These are phyloP conservation scores for Diaprepes abbreviatus DNA, from an alignment of 2,888 invertebrate species.

Conservation along the genomic window DNA sequence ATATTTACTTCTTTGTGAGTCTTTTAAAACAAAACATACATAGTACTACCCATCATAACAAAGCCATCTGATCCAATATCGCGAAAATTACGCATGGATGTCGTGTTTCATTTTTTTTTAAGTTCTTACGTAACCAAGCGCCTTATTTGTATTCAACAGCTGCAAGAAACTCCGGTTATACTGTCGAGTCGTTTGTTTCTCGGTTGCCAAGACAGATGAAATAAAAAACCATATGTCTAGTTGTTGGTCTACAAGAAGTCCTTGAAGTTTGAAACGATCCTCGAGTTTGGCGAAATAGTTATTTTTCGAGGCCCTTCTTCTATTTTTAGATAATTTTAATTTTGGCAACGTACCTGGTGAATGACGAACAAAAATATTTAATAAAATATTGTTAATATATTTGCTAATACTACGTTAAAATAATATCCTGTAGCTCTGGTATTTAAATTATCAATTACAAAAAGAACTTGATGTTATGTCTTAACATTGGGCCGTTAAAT, in stretches of 20 bases:
- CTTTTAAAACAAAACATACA: background rate
- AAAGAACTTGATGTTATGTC: too few species aligned
- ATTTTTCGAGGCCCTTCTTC: background rate
- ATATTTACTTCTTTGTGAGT: too few species aligned
- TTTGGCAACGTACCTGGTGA: too few species aligned
- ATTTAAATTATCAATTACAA: too few species aligned
- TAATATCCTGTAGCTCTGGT: too few species aligned
- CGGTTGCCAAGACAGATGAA: constrained; percentile 42
- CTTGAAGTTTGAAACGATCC: constrained; percentile 25
- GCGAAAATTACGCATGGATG: constrained; percentile 26
- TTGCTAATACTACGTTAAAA: too few species aligned
- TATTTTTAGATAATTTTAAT: too few species aligned
- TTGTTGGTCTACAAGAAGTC: constrained; percentile 32
- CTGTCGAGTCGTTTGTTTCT: constrained; percentile 17
- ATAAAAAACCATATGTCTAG: constrained; percentile 40
- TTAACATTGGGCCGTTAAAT: too few species aligned
- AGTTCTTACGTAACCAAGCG: constrained; percentile 40
- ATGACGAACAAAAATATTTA: too few species aligned
- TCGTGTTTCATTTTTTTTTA: constrained; percentile 32
- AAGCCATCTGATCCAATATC: constrained; percentile 32
- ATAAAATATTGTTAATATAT: too few species aligned
- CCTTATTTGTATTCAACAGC: constrained; percentile 47
- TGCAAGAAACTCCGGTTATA: constrained; percentile 34
- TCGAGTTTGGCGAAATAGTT: background rate
- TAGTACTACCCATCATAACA: constrained; percentile 17